Base-by-base conservation (phyloP, 1,140 invertebrate genomes). In the Diachasmimorpha longicaudata region DNA sequence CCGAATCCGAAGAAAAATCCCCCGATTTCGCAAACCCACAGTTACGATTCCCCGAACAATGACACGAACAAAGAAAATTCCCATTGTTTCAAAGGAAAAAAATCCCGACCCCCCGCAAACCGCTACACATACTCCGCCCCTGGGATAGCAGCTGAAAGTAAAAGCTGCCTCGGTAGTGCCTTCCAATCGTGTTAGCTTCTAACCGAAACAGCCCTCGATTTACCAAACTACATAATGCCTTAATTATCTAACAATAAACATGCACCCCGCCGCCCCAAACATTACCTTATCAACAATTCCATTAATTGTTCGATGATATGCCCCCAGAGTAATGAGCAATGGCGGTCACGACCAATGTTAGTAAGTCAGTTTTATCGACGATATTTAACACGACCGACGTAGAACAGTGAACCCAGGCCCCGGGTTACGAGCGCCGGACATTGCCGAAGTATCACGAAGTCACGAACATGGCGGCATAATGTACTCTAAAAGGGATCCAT, bases 341-440 rank as follows among this genome's bases (percentile, higher is more conserved):
- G 58, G 58, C 13, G 48, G n/a, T 19, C 66, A 23, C 37, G 21
- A 52, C 16, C 48, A 75, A 68, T 25, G 55, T 52, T 46, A 66
- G 76, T 52, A 55, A 70, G 73, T 11, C 73, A 72, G 46, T 66
- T 73, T 80, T 80, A 80, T 79, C 76, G 79, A 80, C 78, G 69
- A 72, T 70, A 74, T 79, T 77, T 74, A 76, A 66, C 69, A 69
- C 25, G 37, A 36, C 31, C 8, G 67, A 55, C 74, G 73, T 71
- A 68, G 74, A 77, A 76, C 76, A 79, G 75, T 77, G 76, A 79
- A 80, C 76, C 79, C 76, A 79, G 78, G 78, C 78, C 79, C 79
- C 76, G 76, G 74, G 79, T 69, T 78, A 75, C 77, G 8, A 16
- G 52, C 13, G 5, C 25, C 79, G 79, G 74, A 74, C 48, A 76